Conservation (phyloP, 2,888 invertebrate species). For the Pardosa pseudoannulata region DNA sequence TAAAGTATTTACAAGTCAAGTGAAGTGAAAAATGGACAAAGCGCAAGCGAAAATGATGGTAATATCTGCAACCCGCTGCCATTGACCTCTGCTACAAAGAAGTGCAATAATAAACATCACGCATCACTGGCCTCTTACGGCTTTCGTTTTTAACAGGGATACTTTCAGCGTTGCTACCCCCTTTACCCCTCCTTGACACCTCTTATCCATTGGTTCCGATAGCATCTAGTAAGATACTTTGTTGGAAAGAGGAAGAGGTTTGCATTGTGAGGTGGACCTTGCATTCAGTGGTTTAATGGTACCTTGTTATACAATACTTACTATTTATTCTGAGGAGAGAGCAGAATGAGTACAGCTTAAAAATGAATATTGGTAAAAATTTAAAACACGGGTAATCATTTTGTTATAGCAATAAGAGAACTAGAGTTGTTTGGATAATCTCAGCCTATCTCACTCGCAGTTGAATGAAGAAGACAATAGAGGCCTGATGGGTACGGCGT, state of each 20-base stretch:
- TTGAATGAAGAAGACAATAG: no score
- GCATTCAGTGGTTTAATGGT: not conserved
- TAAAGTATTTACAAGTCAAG: constrained; percentile 1
- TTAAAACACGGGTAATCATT: no score
- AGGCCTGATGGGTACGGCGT: no score
- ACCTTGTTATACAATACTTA: not conserved
- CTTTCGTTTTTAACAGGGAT: constrained; percentile 32
- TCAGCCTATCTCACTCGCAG: no score
- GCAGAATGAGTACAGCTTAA: no score
- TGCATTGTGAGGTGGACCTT: not conserved
- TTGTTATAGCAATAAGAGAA: no score
- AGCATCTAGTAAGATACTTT: constrained; percentile 28
- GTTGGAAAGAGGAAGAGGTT: constrained; percentile 30
- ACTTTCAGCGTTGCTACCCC: not conserved
- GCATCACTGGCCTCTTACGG: constrained; percentile 27
- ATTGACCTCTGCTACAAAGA: constrained; percentile 41
- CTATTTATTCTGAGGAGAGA: not conserved
- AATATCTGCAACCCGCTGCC: constrained; percentile 25
- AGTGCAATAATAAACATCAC: constrained; percentile 43
- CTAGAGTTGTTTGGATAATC: no score
- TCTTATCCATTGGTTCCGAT: constrained; percentile 15
- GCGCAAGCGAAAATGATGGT: constrained; percentile 21
- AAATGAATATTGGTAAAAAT: no score
- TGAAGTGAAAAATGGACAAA: constrained; percentile 18
- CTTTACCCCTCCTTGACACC: constrained; percentile 14